phyloP scores from a whole-genome alignment of 2,113 vertebrate species.

The Dasyprocta punctata region DNA sequence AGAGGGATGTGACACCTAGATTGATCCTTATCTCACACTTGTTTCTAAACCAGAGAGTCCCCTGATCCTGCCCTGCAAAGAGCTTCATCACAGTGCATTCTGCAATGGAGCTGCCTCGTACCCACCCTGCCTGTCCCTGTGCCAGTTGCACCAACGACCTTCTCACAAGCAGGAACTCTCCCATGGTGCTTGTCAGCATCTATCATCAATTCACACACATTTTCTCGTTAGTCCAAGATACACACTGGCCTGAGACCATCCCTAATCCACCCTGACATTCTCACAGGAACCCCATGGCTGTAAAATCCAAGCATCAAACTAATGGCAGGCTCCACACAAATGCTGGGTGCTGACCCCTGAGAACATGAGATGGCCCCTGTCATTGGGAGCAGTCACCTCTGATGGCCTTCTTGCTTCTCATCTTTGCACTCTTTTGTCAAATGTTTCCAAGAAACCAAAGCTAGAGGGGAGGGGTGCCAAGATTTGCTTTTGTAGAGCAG shows the following conservation, averaged over 20 bases:
- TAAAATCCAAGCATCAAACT: neutral
- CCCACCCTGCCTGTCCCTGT: neutral
- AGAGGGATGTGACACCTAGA: neutral
- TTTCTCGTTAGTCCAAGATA: neutral
- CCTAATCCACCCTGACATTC: neutral
- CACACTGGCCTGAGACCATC: neutral
- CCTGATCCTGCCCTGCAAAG: neutral
- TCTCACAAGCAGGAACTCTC: neutral
- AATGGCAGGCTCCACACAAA: too few species aligned
- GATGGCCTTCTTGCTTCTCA: neutral
- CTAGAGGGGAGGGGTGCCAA: neutral
- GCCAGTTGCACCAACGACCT: neutral
- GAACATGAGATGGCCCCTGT: neutral
- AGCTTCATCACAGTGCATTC: neutral
- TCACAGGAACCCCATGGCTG: neutral
- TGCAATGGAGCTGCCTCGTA: neutral
- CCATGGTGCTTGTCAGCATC: too few species aligned
- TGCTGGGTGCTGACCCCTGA: neutral
- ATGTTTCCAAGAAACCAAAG: neutral
- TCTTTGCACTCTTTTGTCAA: neutral
- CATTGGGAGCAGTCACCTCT: neutral
- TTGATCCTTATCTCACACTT: neutral
- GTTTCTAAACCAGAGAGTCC: neutral
- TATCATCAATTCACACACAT: neutral
- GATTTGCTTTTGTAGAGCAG: neutral